Base-by-base conservation (phyloP, 2,113 vertebrate genomes). In the Corythoichthys intestinalis region DNA sequence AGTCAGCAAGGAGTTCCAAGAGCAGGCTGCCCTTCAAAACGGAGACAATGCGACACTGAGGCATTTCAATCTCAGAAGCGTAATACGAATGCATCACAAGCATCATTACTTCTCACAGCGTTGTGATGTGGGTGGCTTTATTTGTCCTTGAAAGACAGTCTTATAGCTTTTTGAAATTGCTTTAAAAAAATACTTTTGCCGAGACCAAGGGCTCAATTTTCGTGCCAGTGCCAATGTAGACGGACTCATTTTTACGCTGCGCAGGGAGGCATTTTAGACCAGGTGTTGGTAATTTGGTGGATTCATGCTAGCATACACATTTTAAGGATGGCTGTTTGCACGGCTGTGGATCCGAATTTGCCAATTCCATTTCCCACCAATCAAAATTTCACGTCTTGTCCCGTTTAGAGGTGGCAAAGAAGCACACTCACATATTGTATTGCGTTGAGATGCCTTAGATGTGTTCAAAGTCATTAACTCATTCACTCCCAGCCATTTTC, bases 21-120 rank as follows among this genome's bases (percentile, higher is more conserved):
- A 48, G 41, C 44, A 28, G 12, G 44, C n/a, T 13, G 61, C 41
- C 61, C 61, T 63, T 47, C 44, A 47, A 48, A 63, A 47, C 6
- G 37, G 44, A 63, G 44, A 37, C 35, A 58, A 58, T 14, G 34
- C 13, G 5, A 63, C 20, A 28, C 20, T 14, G 61, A 46, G 20
- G 34, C 11, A 5, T 14, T 63, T 47, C 61, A 63, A 63, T 47
- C 60, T 63, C n/a, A 4, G 38, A 62, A 63, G 41, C 9, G 41
- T 48, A 34, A 63, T 63, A 63, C 2, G 44, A 63, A 48, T 20
- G 10, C 60, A 63, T 63, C 41, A 63, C 60, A 63, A 63, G 39
- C 41, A 47, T 63, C 39, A 46, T 63, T 47, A 63, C 61, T 63
- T 47, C 61, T 47, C 11, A 34, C 61, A 14, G 20, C 39, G 44